phyloP scores from a whole-genome alignment of 2,797 vertebrate genomes.

The Eospalax fontanierii region DNA sequence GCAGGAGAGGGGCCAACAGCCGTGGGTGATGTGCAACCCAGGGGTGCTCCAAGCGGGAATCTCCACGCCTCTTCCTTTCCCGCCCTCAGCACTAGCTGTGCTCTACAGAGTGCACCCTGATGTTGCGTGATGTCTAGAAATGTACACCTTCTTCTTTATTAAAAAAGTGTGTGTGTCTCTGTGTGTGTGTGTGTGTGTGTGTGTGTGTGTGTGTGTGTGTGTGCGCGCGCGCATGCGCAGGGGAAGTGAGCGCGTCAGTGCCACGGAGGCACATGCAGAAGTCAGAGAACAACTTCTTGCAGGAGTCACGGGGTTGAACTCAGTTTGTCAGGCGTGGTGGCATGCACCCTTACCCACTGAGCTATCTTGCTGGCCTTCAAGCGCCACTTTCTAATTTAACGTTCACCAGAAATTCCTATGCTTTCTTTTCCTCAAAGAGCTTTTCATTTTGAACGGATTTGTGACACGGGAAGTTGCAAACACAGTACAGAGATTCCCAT shows the following conservation, averaged over 20 bases:
- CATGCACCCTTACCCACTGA: no score
- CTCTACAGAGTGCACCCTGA: neutral
- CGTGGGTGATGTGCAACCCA: neutral
- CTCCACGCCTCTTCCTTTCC: neutral
- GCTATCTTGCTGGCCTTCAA: no score
- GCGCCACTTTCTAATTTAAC: neutral
- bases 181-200: neutral
- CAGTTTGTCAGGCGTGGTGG: no score
- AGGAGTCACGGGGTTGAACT: no score
- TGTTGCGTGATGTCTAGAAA: neutral
- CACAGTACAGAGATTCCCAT: constrained; percentile 11
- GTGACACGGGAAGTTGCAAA: constrained; percentile 54
- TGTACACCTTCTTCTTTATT: no score
- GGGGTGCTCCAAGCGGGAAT: neutral
- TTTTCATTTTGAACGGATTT: constrained; percentile 62
- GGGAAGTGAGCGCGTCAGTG: no score
- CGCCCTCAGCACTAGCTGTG: neutral
- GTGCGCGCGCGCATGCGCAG: no score
- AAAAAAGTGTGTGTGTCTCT: no score
- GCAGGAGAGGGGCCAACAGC: neutral
- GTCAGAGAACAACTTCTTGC: no score
- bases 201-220: neutral
- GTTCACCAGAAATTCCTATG: neutral
- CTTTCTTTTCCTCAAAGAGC: constrained; percentile 46
- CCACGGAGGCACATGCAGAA: no score